These are phyloP conservation scores for Pithys albifrons DNA, from an alignment of 2,113 vertebrate species.

Conservation along the genomic window DNA sequence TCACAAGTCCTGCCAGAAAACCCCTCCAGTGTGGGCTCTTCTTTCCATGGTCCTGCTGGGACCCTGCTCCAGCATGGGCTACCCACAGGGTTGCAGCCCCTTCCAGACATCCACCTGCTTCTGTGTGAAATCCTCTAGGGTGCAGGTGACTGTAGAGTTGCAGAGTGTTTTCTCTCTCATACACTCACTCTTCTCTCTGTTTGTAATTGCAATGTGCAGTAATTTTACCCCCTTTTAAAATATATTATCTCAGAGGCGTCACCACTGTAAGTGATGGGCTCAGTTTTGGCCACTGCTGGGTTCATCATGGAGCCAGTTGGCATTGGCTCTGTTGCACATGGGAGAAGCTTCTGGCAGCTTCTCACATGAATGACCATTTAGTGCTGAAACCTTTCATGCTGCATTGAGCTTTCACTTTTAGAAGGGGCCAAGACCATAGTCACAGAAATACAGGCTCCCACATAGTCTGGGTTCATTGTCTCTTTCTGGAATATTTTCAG, in stretches of 20 bases:
- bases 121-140: fast-evolving
- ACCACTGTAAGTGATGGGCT: no score
- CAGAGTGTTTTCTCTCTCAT: not conserved
- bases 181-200: not conserved
- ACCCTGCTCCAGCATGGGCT: not conserved
- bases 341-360: not conserved
- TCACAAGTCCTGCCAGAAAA: not conserved
- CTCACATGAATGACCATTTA: not conserved
- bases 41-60: not conserved
- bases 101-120: not conserved
- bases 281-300: not conserved
- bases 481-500: not conserved
- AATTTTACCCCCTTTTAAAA: not conserved
- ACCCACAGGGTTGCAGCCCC: not conserved
- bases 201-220: no score
- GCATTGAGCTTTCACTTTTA: not conserved
- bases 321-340: not conserved
- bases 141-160: not conserved
- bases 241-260: no score
- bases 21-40: not conserved
- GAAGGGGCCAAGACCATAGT: not conserved
- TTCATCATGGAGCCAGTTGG: not conserved
- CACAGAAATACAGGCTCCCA: not conserved
- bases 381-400: not conserved
- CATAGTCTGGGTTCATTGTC: not conserved